Evolutionary conservation across 2,888 invertebrate species (phyloP), one percentile per base, ranked within the genome.

Genomic region (Coremacera marginata): DNA sequence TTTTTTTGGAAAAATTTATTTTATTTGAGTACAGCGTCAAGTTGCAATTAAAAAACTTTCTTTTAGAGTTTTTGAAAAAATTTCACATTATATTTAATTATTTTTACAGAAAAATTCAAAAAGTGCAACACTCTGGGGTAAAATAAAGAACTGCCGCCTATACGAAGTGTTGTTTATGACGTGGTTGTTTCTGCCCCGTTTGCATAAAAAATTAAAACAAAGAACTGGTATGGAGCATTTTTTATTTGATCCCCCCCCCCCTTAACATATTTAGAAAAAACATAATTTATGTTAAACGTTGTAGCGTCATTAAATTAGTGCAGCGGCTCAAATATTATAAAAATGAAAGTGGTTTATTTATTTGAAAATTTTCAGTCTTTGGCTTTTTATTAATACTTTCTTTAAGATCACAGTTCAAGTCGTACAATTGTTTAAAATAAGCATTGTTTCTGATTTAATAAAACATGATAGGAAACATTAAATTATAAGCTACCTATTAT

Each of bases 331-430:
- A 73, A 52, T 25, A 63, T 60, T 16, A 70, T 60, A 70, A 34
- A 52, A 67, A 71, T 75, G 52, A 72, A 55, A 37, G 44, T 75
- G 60, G 62, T 76, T 78, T 76, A 75, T 77, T 70, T 60, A 73
- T 71, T 76, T 31, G 78, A 77, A 80, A 81, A 79, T 80, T 80
- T 78, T 77, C 77, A 81, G 82, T 81, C 82, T 80, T 81, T 80
- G 78, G 81, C 80, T 81, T 81, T 82, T 83, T 82, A 82, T 82
- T 82, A 76, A 77, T 77, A 77, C 63, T 44, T 75, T 70, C 60
- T 75, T 77, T 77, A 78, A 11, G 71, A 71, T 63, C 62, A 63
- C 65, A 62, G 63, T 63, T 75, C 25, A 63, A 70, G 55, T 73
- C 62, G 52, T 75, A 75, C 75, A 71, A n/a, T 68, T 67, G 55